Conservation (phyloP, 2,797 vertebrate genomes). For the Manis pentadactyla region DNA sequence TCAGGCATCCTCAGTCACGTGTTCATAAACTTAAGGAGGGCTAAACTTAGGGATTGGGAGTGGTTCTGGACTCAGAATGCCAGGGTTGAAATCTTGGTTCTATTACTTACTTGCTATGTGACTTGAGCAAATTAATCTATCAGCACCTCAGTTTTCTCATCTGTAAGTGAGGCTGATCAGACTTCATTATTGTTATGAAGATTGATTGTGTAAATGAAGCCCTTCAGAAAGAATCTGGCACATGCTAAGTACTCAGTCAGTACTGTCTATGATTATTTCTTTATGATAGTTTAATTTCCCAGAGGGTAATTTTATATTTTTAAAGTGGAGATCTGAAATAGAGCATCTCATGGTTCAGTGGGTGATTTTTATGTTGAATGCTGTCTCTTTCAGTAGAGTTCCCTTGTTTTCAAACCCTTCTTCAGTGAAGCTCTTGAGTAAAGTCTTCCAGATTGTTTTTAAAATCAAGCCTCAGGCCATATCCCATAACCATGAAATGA, state of each 20-base stretch:
- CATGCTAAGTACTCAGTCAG: neutral
- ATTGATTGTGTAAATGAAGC: neutral
- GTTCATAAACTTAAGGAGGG: slow-evolving; percentile 25
- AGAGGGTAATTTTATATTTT: neutral
- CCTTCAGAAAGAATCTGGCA: neutral
- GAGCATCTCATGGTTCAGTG: neutral
- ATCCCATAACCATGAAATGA: neutral
- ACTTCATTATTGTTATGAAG: neutral
- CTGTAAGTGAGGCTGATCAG: neutral
- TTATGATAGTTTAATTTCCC: slow-evolving; percentile 28
- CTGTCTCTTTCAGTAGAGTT: neutral
- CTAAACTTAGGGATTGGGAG: neutral
- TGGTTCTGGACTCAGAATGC: neutral
- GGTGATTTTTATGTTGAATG: neutral
- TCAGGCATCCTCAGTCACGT: neutral
- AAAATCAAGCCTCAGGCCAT: neutral
- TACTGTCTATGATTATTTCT: neutral
- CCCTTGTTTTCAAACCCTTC: slow-evolving; percentile 27
- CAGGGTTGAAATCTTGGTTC: neutral
- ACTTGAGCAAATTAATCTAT: neutral
- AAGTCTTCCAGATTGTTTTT: slow-evolving; percentile 24
- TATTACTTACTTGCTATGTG: neutral
- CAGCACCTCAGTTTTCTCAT: neutral
- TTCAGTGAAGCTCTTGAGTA: neutral
- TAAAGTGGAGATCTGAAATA: slow-evolving; percentile 45